Conservation (phyloP, 2,888 invertebrate species). For the Pandemis heparana region DNA sequence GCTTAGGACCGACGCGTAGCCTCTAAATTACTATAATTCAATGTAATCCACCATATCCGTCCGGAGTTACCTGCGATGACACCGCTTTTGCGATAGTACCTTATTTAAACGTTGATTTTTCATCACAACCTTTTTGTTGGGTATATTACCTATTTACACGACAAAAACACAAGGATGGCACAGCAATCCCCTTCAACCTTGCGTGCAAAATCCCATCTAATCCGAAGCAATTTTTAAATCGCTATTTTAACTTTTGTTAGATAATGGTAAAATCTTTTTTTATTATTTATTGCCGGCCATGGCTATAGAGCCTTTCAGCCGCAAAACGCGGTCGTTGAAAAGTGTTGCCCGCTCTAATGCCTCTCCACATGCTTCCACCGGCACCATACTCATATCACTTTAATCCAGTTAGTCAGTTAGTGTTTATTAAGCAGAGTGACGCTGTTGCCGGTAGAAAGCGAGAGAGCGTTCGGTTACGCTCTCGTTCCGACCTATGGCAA, state of each 20-base stretch:
- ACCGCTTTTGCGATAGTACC: background rate
- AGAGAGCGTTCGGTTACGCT: slow-evolving; percentile 68
- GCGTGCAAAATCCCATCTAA: too few relatives aligned
- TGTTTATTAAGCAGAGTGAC: slow-evolving; percentile 38
- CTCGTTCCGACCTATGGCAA: slow-evolving; percentile 62
- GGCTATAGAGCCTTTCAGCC: too few relatives aligned
- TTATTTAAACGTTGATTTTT: slow-evolving; percentile 3
- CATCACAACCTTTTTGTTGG: background rate
- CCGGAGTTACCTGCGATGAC: slow-evolving; percentile 1
- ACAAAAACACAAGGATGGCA: background rate
- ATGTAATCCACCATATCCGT: slow-evolving; percentile 34
- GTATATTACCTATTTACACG: background rate
- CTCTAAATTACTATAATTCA: slow-evolving; percentile 30
- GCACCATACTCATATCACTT: background rate
- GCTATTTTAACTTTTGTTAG: too few relatives aligned
- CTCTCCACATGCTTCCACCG: background rate
- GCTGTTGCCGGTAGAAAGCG: slow-evolving; percentile 54
- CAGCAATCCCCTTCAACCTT: background rate
- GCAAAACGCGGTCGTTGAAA: background rate
- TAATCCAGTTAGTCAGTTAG: slow-evolving; percentile 15
- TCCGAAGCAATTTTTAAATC: too few relatives aligned
- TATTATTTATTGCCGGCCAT: too few relatives aligned
- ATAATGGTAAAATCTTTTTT: too few relatives aligned
- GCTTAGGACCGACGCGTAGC: slow-evolving; percentile 17
- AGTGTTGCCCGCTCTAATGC: background rate